Conservation (phyloP, 2,797 vertebrate genomes). For the Pampus argenteus region DNA sequence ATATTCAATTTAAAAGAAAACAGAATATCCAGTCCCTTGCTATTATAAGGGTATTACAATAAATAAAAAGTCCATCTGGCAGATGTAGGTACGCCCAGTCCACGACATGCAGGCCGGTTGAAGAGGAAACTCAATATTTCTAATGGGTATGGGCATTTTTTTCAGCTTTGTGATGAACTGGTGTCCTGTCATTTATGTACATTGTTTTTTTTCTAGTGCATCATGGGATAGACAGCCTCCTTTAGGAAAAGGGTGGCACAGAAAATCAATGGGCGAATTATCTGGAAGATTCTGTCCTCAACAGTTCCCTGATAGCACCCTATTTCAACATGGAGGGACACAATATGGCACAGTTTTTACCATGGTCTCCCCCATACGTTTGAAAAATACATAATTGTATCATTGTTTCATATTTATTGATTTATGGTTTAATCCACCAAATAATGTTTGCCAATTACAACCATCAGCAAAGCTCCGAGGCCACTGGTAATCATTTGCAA, state of each 20-base stretch:
- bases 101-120: not conserved
- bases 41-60: not conserved
- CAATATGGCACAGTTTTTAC: not conserved
- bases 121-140: not conserved
- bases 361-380: not conserved
- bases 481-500: constrained; percentile 1
- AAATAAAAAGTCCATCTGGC: not conserved
- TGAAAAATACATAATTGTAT: not conserved
- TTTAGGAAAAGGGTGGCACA: too few species aligned
- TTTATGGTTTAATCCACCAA: not conserved
- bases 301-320: not conserved
- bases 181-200: not conserved
- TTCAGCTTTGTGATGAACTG: not conserved
- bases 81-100: constrained; percentile 2
- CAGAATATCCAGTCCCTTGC: not conserved
- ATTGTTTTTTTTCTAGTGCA: not conserved
- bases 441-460: not conserved
- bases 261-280: not conserved
- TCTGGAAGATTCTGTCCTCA: not conserved
- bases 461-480: not conserved
- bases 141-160: not conserved
- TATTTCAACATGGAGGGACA: not conserved
- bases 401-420: not conserved
- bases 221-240: not conserved
- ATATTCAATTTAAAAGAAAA: not conserved